Conservation (phyloP, 2,113 vertebrate species). For the Coracopsis vasa region DNA sequence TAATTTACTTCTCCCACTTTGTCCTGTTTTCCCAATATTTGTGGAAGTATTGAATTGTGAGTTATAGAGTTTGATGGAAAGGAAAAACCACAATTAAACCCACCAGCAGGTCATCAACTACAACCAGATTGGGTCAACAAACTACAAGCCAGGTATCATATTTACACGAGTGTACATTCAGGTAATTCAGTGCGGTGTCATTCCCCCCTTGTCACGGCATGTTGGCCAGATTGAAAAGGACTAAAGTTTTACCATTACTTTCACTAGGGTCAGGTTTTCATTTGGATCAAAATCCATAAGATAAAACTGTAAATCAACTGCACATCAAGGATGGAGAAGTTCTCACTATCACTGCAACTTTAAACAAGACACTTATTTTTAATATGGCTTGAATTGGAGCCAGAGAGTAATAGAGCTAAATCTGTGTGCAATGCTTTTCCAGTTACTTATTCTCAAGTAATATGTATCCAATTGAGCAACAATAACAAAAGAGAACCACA, state of each 20-base stretch:
- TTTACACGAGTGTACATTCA: background rate
- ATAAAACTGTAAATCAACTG: background rate
- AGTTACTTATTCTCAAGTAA: conserved; percentile 54
- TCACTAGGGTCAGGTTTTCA: conserved; percentile 1
- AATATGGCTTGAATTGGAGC: conserved; percentile 30
- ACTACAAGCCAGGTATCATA: conserved; percentile 12
- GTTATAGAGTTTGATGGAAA: conserved; percentile 52
- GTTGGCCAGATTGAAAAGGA: background rate
- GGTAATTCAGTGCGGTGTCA: conserved; percentile 34
- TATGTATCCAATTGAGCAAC: conserved; percentile 56
- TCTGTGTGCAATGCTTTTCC: conserved; percentile 33
- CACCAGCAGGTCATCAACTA: conserved; percentile 15
- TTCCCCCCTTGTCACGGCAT: background rate
- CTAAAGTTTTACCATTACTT: conserved; percentile 15
- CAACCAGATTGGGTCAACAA: conserved; percentile 15
- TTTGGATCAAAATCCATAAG: background rate
- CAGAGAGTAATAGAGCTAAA: conserved; percentile 25
- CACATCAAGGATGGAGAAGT: background rate
- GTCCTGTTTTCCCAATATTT: conserved; percentile 5
- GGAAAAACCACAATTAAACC: conserved; percentile 42
- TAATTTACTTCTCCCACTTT: conserved; percentile 11
- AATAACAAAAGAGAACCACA: conserved; percentile 49
- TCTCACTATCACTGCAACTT: conserved; percentile 24
- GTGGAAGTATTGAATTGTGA: conserved; percentile 11
- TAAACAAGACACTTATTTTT: conserved; percentile 33